Conservation (phyloP, 2,113 vertebrate species). For the Camelus bactrianus region DNA sequence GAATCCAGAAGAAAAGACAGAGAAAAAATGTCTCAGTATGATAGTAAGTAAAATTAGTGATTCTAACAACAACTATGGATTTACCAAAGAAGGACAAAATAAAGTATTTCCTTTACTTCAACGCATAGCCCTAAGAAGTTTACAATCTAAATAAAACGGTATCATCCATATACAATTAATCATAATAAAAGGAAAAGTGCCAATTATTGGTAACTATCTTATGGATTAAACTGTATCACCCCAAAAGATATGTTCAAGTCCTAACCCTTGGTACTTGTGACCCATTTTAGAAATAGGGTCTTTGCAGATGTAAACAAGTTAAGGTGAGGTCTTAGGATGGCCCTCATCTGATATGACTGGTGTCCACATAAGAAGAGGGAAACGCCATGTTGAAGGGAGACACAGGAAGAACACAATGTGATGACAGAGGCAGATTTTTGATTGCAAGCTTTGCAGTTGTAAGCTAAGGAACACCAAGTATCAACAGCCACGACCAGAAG, state of each 20-base stretch:
- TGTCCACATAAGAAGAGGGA: not conserved
- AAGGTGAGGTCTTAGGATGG: not conserved
- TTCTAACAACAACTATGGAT: not conserved
- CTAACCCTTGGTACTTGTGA: not conserved
- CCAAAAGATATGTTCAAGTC: not conserved
- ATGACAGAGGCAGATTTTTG: not conserved
- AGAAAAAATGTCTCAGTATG: not conserved
- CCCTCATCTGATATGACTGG: not conserved
- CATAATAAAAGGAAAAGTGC: not conserved
- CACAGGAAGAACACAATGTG: not conserved
- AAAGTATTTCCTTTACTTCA: constrained; percentile 5
- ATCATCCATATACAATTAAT: not conserved
- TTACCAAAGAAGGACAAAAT: not conserved
- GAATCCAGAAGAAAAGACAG: not conserved
- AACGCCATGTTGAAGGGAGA: not conserved
- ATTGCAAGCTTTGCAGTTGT: not conserved
- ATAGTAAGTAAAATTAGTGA: not conserved
- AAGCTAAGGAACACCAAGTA: not conserved
- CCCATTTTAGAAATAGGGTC: not conserved
- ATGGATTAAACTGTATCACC: not conserved
- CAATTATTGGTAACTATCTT: not conserved
- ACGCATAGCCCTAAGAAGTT: not conserved
- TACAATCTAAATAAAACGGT: not conserved
- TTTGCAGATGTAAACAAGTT: not conserved
- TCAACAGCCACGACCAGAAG: not conserved